These are phyloP conservation scores for Anolis apletophallus DNA, from an alignment of 2,797 vertebrate species.

Conservation along the genomic window DNA sequence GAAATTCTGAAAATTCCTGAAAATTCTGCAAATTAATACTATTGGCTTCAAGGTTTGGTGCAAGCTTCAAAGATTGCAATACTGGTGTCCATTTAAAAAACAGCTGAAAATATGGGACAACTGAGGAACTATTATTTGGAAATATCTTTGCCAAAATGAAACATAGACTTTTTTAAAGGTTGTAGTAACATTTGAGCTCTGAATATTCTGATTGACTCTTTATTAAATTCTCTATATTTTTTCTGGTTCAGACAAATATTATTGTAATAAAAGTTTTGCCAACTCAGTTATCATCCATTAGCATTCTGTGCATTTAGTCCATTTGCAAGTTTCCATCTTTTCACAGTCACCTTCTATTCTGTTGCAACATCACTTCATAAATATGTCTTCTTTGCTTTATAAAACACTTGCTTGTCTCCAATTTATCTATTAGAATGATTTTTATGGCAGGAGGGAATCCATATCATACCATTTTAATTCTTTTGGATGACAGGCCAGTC, in stretches of 20 bases:
- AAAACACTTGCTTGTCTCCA: constrained; percentile 42
- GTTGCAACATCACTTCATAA: constrained; percentile 29
- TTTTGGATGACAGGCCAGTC: constrained; percentile 11
- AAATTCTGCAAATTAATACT: too few species aligned
- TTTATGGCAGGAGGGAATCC: constrained; percentile 33
- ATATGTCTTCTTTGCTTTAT: constrained; percentile 22
- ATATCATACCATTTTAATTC: constrained; percentile 32
- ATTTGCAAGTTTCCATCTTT: constrained; percentile 47
- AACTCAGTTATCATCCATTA: background rate
- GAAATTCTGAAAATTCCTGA: too few species aligned
- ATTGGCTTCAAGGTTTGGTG: too few species aligned
- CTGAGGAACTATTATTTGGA: too few species aligned
- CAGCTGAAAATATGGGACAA: too few species aligned
- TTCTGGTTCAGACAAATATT: background rate
- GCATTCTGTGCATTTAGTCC: constrained; percentile 14
- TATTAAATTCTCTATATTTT: background rate
- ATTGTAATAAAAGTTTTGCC: background rate
- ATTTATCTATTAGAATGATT: constrained; percentile 32
- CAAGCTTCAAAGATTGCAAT: too few species aligned
- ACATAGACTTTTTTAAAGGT: background rate
- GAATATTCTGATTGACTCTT: background rate
- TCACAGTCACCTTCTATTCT: constrained; percentile 16
- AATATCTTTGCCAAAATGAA: too few species aligned
- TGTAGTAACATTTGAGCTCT: constrained; percentile 7
- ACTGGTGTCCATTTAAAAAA: too few species aligned